Evolutionary conservation across 2,113 vertebrate genomes (phyloP), one percentile per base, ranked within the genome.

Genomic region (Syrmaticus mikado): DNA sequence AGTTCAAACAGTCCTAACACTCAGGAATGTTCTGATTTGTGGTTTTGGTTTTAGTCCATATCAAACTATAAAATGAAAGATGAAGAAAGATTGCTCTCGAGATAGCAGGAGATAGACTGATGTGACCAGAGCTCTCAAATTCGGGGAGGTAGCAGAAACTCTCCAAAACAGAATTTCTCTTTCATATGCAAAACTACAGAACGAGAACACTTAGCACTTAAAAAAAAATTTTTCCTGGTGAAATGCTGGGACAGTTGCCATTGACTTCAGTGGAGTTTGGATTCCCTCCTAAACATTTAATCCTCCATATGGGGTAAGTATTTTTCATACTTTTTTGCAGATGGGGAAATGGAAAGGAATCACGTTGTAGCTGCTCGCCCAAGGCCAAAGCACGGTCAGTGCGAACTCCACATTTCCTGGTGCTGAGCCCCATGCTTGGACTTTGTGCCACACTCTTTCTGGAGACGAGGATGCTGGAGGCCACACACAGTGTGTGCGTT

Each of bases 271-370:
- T 27, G 76, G 40, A 90, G 83, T 45, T 90, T 95, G 92, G 92
- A 94, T 82, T 75, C 52, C 84, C 86, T 90, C 83, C 90, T 92
- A 74, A 94, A 90, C 61, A 32, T 87, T 92, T 92, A 87, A 92
- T 92, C 92, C 90, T 94, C 90, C 92, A 90, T 78, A 87, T 94
- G 94, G 92, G 90, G 90, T 82, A 92, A 88, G 92, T 25, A 92
- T 90, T 94, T 93, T 90, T 95, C 90, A 68, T 78, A 55, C 80
- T 88, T 92, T 57, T 70, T 55, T 85, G 52, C 94, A 79, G 80
- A 85, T 92, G 83, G 80, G 57, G 90, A 85, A 87, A 82, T 87
- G 79, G 87, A 84, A 88, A 87, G 75, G 86, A 85, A 92, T 92
- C 87, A 89, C 72, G 22, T 87, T 71, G 84, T 68, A 82, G 75